Evolutionary conservation across 2,888 invertebrate genomes (phyloP).

Genomic region (Uloborus plumipes): DNA sequence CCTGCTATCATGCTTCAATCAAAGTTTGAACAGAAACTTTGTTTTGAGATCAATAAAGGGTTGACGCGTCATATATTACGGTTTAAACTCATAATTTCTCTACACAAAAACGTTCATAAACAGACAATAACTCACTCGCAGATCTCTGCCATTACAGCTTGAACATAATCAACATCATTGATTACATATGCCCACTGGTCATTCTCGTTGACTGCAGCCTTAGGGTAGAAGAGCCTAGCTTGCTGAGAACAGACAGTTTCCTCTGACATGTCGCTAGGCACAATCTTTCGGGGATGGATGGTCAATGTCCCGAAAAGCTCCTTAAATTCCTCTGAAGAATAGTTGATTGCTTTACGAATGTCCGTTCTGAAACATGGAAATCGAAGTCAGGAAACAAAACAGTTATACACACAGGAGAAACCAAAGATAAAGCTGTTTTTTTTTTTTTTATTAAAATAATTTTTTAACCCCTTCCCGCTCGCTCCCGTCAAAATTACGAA

Average conservation of each 20-base stretch:
- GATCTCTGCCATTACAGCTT: conserved; percentile 66
- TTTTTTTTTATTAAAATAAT: too few species aligned
- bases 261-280: conserved; percentile 61
- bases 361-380: conserved; percentile 22
- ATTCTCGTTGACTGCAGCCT: conserved; percentile 66
- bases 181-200: conserved; percentile 67
- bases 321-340: conserved; percentile 56
- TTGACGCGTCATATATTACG: too few species aligned
- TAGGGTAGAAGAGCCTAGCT: conserved; percentile 64
- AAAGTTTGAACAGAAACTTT: too few species aligned
- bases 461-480: too few species aligned
- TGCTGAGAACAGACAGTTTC: conserved; percentile 63
- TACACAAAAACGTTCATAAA: too few species aligned
- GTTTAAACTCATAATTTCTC: too few species aligned
- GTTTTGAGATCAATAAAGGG: too few species aligned
- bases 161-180: conserved; percentile 66
- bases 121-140: conserved; percentile 63
- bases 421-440: too few species aligned
- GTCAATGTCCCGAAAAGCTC: conserved; percentile 65
- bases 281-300: conserved; percentile 62
- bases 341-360: conserved; percentile 50
- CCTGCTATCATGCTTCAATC: too few species aligned
- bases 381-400: neutral
- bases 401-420: conserved; percentile 7
- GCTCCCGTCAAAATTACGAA: too few species aligned